Evolutionary conservation across 37 sponge, comb jelly and placozoan species (phyloP).

Genomic region (Diacarnus erythraeanus): DNA sequence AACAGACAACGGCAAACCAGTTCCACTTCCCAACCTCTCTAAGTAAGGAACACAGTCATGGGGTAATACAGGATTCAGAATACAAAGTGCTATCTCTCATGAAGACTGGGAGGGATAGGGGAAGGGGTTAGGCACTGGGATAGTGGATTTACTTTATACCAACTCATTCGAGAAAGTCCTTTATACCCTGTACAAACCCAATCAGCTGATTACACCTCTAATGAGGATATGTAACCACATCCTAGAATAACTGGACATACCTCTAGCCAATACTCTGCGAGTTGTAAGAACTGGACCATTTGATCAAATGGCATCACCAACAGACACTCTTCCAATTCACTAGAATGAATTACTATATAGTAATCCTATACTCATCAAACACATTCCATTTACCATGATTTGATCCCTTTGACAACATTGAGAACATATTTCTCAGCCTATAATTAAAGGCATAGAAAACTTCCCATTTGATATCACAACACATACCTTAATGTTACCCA

Average conservation of each 20-base stretch:
- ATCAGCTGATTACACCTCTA: too few relatives aligned
- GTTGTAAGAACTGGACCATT: conserved; percentile 56
- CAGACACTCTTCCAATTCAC: conserved; percentile 89
- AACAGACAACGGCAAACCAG: conserved; percentile 77
- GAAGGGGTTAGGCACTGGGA: too few relatives aligned
- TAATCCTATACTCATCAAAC: too few relatives aligned
- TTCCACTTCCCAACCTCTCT: conserved; percentile 82
- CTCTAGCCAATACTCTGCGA: conserved; percentile 65
- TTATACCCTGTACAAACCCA: too few relatives aligned
- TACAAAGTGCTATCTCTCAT: neutral
- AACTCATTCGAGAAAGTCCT: too few relatives aligned
- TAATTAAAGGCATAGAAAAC: too few relatives aligned
- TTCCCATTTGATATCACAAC: neutral
- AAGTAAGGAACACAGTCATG: too few relatives aligned
- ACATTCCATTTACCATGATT: conserved; percentile 82
- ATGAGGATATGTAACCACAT: too few relatives aligned
- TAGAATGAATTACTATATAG: too few relatives aligned
- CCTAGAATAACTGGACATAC: conserved; percentile 11
- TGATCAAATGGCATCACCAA: conserved; percentile 88
- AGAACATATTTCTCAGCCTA: conserved; percentile 74
- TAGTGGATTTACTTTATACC: too few relatives aligned
- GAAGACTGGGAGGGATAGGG: too few relatives aligned
- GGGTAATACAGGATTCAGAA: neutral
- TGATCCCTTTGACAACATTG: conserved; percentile 63
- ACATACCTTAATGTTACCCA: conserved; percentile 61